Conservation (phyloP, 2,113 vertebrate genomes). For the Sinocyclocheilus maitianheensis region DNA sequence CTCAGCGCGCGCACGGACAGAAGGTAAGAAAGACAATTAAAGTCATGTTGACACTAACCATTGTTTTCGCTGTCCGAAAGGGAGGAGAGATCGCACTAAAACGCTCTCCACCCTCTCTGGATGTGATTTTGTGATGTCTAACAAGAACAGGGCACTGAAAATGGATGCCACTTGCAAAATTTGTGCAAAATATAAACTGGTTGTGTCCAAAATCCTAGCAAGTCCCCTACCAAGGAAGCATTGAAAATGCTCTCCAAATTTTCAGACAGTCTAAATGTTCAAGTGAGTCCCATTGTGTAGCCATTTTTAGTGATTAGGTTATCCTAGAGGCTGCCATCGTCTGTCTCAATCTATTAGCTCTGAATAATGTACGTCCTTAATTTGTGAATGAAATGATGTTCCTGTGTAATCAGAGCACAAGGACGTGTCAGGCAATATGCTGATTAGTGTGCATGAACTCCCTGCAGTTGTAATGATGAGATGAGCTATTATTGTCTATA, state of each 20-base stretch:
- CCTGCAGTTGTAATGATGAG: background rate
- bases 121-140: background rate
- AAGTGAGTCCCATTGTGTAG: background rate
- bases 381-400: slow-evolving; percentile 90
- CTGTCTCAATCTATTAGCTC: slow-evolving; percentile 62
- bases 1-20: background rate
- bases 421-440: slow-evolving; percentile 88
- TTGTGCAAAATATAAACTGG: background rate
- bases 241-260: background rate
- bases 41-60: slow-evolving; percentile 12
- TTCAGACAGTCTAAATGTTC: background rate
- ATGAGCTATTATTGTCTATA: slow-evolving; percentile 1
- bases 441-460: slow-evolving; percentile 56
- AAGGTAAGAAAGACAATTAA: slow-evolving; percentile 47
- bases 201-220: background rate
- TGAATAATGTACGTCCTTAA: slow-evolving; percentile 92
- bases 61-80: slow-evolving; percentile 25
- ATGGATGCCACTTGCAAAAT: background rate
- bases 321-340: slow-evolving; percentile 11
- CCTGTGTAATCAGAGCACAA: slow-evolving; percentile 88
- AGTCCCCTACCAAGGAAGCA: background rate
- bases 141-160: background rate
- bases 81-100: slow-evolving; percentile 17
- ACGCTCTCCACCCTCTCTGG: background rate
- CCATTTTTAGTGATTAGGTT: slow-evolving; percentile 18